Evolutionary conservation across 1,140 invertebrate genomes (phyloP).

Genomic region (Calephelis nemesis): DNA sequence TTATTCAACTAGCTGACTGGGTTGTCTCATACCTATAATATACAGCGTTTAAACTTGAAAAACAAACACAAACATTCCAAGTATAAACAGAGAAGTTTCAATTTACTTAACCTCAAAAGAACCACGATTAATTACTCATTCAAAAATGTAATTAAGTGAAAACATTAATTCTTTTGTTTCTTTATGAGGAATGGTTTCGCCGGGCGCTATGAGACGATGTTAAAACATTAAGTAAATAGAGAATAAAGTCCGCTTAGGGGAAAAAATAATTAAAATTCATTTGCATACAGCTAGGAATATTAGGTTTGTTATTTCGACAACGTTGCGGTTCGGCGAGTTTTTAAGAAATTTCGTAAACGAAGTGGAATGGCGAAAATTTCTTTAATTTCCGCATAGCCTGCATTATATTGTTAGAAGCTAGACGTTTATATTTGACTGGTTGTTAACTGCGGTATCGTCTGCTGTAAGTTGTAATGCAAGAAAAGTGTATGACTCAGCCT

Average conservation of each 20-base stretch:
- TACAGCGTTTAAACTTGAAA: too few species aligned
- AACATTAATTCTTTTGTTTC: constrained; percentile 20
- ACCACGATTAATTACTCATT: constrained; percentile 6
- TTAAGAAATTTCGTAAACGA: constrained; percentile 16
- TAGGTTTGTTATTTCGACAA: constrained; percentile 21
- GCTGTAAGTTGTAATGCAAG: too few species aligned
- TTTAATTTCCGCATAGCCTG: not conserved
- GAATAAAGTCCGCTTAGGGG: constrained; percentile 10
- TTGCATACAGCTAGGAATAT: constrained; percentile 19
- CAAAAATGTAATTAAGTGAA: constrained; percentile 24
- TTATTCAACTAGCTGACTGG: too few species aligned
- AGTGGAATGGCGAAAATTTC: not conserved
- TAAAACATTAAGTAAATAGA: constrained; percentile 15
- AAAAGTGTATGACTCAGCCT: too few species aligned
- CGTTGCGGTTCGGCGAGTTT: not conserved
- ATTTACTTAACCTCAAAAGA: too few species aligned
- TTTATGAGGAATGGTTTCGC: constrained; percentile 19
- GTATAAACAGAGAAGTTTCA: too few species aligned
- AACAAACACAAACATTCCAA: too few species aligned
- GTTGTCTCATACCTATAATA: too few species aligned
- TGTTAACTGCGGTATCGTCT: too few species aligned
- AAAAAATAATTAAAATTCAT: constrained; percentile 24
- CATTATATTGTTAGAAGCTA: not conserved
- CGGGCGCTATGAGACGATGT: constrained; percentile 4
- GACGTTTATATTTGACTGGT: too few species aligned